phyloP scores from a whole-genome alignment of 2,113 vertebrate species.

The Lepisosteus oculatus region DNA sequence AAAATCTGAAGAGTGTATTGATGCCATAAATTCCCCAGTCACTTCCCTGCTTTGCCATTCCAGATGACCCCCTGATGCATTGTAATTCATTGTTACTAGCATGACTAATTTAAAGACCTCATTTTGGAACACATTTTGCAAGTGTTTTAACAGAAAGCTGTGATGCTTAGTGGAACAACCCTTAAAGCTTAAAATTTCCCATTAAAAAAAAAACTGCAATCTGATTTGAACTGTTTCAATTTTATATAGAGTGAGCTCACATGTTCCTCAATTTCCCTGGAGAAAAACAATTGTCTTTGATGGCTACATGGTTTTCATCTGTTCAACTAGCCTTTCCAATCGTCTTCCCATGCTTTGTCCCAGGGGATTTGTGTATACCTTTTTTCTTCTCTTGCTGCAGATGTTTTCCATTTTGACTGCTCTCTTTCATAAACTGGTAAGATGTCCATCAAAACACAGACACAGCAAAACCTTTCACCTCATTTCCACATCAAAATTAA shows the following conservation, averaged over 20 bases:
- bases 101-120: conserved; percentile 12
- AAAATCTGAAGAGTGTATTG: not conserved
- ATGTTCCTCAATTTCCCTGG: conserved; percentile 16
- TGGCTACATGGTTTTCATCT: conserved; percentile 37
- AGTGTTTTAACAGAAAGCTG: not conserved
- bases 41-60: not conserved
- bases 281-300: conserved; percentile 36
- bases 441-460: not conserved
- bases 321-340: conserved; percentile 24
- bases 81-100: conserved; percentile 17
- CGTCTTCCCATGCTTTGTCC: conserved; percentile 54
- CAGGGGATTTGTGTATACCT: conserved; percentile 47
- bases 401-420: conserved; percentile 43
- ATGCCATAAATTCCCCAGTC: not conserved
- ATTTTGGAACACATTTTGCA: conserved; percentile 2
- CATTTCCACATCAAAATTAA: not conserved
- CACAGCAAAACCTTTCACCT: not conserved
- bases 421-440: too few relatives aligned
- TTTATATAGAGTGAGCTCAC: conserved; percentile 15
- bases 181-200: not conserved
- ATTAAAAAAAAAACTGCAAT: too few relatives aligned
- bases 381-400: conserved; percentile 49
- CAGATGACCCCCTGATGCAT: conserved; percentile 3
- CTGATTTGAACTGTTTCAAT: too few relatives aligned
- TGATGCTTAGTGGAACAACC: not conserved